Percentiles rank a stretch among this genome's conserved stretches.
Conservation (phyloP, 2,113 vertebrate species). For the Brachyistius frenatus region DNA sequence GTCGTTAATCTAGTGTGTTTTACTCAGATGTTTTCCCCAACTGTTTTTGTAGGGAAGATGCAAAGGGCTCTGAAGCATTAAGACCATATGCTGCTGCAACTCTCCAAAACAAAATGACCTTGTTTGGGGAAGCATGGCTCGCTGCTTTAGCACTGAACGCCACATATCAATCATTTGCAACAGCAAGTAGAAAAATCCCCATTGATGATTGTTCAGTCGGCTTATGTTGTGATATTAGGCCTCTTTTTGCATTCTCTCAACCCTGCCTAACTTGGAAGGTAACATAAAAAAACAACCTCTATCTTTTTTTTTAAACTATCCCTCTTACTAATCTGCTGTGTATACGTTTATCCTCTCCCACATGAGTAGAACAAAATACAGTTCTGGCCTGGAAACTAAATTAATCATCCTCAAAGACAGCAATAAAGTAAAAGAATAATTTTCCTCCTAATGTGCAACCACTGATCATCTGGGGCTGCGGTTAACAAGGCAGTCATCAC, state of each 20-base stretch:
- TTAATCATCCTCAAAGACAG: conserved; percentile 59
- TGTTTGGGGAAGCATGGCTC: conserved; percentile 1
- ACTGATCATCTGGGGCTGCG: conserved; percentile 49
- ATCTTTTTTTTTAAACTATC: no score
- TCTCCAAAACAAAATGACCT: conserved; percentile 24
- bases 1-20: conserved; percentile 13
- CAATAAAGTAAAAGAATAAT: conserved; percentile 54
- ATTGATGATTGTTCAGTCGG: background rate
- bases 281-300: conserved; percentile 36
- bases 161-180: conserved; percentile 18
- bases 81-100: conserved; percentile 39
- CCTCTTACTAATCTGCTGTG: conserved; percentile 40
- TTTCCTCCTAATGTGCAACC: conserved; percentile 39
- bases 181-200: background rate
- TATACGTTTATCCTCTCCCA: conserved; percentile 52
- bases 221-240: background rate
- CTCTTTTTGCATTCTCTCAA: conserved; percentile 1
- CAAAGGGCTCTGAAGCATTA: conserved; percentile 35
- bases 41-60: conserved; percentile 34
- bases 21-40: conserved; percentile 4
- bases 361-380: conserved; percentile 54
- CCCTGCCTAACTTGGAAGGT: conserved; percentile 23
- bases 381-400: conserved; percentile 52
- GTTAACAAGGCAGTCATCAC: conserved; percentile 60
- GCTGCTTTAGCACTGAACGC: background rate